phyloP scores from a whole-genome alignment of 2,888 invertebrate species.

The Tanypteryx hageni region DNA sequence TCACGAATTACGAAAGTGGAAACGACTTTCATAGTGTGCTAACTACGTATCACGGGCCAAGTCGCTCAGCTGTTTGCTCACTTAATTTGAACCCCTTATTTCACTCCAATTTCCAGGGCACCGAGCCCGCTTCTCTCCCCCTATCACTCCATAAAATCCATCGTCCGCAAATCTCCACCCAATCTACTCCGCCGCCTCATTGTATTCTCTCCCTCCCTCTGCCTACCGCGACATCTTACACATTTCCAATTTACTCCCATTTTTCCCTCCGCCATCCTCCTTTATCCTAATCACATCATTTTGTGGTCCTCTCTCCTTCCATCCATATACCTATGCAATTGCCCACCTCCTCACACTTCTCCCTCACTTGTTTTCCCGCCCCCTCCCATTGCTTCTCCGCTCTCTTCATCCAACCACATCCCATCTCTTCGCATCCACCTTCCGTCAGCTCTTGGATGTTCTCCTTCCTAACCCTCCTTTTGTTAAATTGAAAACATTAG shows the following conservation, averaged over 20 bases:
- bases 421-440: neutral
- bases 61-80: neutral
- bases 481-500: neutral
- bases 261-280: neutral
- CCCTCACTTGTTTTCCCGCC: neutral
- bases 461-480: neutral
- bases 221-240: neutral
- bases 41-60: conserved; percentile 25
- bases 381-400: neutral
- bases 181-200: neutral
- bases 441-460: neutral
- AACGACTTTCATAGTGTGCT: neutral
- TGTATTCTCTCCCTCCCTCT: neutral
- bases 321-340: neutral
- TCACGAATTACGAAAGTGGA: too few species aligned
- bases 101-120: conserved; percentile 23
- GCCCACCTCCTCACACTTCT: neutral
- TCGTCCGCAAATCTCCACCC: too few species aligned
- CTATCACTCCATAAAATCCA: neutral
- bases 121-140: neutral
- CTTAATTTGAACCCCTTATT: conserved; percentile 17
- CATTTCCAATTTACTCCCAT: neutral
- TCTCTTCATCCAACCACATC: too few species aligned
- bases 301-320: neutral
- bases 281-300: neutral